These are phyloP conservation scores for Coracias cyanogaster DNA, from an alignment of 2,797 vertebrate species.

Conservation along the genomic window DNA sequence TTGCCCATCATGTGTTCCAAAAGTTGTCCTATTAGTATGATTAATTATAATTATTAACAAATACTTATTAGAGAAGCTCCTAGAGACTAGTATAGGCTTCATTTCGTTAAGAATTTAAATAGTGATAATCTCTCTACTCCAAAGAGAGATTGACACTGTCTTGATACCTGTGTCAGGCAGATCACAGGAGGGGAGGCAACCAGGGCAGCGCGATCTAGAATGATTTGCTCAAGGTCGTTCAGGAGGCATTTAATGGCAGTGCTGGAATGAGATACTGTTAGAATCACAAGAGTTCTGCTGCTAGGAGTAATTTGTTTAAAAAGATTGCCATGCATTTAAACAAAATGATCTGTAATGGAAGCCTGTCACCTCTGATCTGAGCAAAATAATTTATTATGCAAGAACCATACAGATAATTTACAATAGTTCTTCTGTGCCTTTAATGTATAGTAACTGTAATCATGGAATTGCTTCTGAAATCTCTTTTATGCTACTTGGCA, in stretches of 20 bases:
- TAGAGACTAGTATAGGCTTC: neutral
- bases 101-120: neutral
- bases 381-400: conserved; percentile 64
- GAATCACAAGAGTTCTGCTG: conserved; percentile 22
- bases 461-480: conserved; percentile 67
- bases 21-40: neutral
- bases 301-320: conserved; percentile 66
- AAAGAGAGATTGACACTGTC: neutral
- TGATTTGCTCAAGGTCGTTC: conserved; percentile 16
- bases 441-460: conserved; percentile 63
- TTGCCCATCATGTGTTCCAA: neutral
- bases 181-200: neutral
- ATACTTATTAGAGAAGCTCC: neutral
- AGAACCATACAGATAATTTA: conserved; percentile 52
- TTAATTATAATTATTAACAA: conserved; percentile 12
- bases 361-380: conserved; percentile 49
- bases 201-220: neutral
- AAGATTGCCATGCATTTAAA: conserved; percentile 58
- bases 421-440: conserved; percentile 53
- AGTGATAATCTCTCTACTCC: neutral
- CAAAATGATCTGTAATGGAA: conserved; percentile 60
- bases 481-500: conserved; percentile 55
- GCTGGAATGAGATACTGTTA: neutral
- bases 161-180: neutral
- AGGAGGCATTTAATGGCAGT: neutral